Evolutionary conservation across 2,888 invertebrate genomes (phyloP).

Genomic region (Ophonus ardosiacus): DNA sequence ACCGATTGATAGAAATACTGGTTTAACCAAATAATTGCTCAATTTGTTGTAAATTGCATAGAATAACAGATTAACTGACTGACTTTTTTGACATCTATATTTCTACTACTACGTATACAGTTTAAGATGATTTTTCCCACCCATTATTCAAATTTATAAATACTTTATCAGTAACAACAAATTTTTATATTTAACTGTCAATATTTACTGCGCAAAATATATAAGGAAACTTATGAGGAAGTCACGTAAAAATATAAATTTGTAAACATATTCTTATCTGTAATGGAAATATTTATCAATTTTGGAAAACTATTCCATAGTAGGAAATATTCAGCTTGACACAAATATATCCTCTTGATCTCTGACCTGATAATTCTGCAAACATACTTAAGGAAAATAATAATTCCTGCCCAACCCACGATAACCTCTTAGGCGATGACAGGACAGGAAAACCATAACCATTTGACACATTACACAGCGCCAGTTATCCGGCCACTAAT

Average conservation of each 20-base stretch:
- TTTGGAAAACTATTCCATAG: background rate
- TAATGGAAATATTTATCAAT: background rate
- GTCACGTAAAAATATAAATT: background rate
- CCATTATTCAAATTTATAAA: too few species aligned
- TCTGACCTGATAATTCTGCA: background rate
- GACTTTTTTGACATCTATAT: too few species aligned
- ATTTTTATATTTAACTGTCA: too few species aligned
- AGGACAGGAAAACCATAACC: constrained; percentile 14
- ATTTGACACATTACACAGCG: constrained; percentile 42
- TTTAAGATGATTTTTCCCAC: too few species aligned
- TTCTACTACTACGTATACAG: too few species aligned
- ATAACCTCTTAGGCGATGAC: constrained; percentile 31
- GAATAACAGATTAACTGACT: too few species aligned
- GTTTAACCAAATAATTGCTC: too few species aligned
- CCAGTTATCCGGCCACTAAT: constrained; percentile 35
- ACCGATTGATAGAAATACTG: too few species aligned
- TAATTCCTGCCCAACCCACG: background rate
- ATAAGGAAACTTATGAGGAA: background rate
- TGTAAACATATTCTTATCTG: background rate
- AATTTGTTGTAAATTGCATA: too few species aligned
- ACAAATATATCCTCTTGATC: background rate
- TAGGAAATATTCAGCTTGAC: background rate
- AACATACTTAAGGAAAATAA: background rate
- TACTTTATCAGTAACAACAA: too few species aligned
- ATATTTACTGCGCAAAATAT: background rate